phyloP scores from a whole-genome alignment of 2,888 invertebrate species.

The Hydrotaea cyrtoneurina region DNA sequence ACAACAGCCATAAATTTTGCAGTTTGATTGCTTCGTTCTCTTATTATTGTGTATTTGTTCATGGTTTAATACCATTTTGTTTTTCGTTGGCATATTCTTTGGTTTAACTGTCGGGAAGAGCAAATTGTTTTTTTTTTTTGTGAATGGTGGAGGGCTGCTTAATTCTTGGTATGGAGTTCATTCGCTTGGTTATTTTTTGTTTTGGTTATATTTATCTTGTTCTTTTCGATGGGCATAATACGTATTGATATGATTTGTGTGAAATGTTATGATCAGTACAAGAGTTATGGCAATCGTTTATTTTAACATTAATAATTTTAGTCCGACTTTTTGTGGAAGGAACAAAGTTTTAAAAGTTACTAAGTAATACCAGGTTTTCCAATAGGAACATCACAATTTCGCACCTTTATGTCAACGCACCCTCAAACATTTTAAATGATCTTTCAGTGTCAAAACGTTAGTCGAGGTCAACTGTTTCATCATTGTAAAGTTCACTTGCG shows the following conservation, averaged over 20 bases:
- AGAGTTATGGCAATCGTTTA: conserved; percentile 41
- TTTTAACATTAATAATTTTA: conserved; percentile 35
- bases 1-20: conserved; percentile 32
- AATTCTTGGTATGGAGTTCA: background rate
- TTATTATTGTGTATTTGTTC: conserved; percentile 39
- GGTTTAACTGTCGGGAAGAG: background rate
- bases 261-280: conserved; percentile 28
- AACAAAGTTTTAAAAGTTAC: too few relatives aligned
- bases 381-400: too few relatives aligned
- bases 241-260: conserved; percentile 11
- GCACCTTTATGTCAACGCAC: too few relatives aligned
- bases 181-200: background rate
- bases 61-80: background rate
- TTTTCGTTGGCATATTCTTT: conserved; percentile 8
- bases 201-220: background rate
- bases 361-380: too few relatives aligned
- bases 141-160: too few relatives aligned
- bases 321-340: background rate
- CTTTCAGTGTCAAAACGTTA: too few relatives aligned
- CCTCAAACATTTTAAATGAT: too few relatives aligned
- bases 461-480: too few relatives aligned
- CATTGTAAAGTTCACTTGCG: too few relatives aligned
- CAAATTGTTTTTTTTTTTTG: conserved; percentile 28
- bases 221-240: background rate
- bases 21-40: conserved; percentile 31